phyloP scores from a whole-genome alignment of 2,113 vertebrate species.

The Atractosteus spatula region DNA sequence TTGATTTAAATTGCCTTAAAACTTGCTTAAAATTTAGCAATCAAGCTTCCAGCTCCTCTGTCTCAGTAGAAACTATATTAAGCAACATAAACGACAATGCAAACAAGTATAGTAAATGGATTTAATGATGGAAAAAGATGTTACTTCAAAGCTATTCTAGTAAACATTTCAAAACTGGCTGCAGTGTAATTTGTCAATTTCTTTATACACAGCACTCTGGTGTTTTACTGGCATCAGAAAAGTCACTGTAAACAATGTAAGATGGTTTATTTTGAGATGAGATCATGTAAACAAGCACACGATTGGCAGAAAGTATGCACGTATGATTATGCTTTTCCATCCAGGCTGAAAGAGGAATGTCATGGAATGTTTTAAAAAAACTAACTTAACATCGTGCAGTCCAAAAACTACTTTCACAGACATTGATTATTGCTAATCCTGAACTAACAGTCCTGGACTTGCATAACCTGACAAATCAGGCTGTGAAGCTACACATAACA shows the following conservation, averaged over 20 bases:
- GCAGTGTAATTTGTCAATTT: neutral
- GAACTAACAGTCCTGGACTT: too few species aligned
- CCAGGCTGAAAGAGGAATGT: neutral
- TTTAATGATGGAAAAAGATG: constrained; percentile 15
- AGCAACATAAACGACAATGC: neutral
- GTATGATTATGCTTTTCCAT: neutral
- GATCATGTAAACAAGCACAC: neutral
- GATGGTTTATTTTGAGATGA: neutral
- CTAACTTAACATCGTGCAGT: neutral
- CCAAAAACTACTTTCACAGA: too few species aligned
- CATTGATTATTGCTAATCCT: too few species aligned
- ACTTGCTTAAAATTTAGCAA: too few species aligned
- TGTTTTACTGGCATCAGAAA: constrained; percentile 5
- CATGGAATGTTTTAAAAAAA: neutral
- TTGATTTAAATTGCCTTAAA: too few species aligned
- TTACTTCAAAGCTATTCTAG: neutral
- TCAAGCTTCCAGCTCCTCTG: too few species aligned
- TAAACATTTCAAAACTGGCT: constrained; percentile 1
- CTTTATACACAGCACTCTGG: neutral
- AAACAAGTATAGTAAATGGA: neutral
- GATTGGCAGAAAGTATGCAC: neutral
- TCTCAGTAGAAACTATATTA: too few species aligned
- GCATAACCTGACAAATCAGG: too few species aligned
- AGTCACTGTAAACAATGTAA: neutral
- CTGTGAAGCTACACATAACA: too few species aligned